phyloP scores from a whole-genome alignment of 2,113 vertebrate genomes.

The Tyto alba region DNA sequence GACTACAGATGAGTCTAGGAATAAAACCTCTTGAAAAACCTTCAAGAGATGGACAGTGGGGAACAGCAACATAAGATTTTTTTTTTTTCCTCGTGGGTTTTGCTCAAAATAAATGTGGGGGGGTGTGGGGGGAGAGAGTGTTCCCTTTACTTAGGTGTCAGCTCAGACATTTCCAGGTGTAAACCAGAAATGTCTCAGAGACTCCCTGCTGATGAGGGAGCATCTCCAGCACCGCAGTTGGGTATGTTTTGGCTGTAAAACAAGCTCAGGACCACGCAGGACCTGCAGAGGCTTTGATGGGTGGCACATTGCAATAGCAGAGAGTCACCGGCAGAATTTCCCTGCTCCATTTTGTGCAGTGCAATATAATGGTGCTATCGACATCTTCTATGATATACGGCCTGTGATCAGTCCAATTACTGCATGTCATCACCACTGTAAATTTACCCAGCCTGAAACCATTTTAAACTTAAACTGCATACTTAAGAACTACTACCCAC shows the following conservation, averaged over 20 bases:
- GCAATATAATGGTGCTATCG: slow-evolving; percentile 21
- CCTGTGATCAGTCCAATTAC: slow-evolving; percentile 65
- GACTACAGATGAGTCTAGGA: neutral
- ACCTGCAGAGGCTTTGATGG: neutral
- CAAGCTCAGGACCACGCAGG: neutral
- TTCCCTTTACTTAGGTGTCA: neutral
- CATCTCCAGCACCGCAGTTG: neutral
- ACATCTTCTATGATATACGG: slow-evolving; percentile 58
- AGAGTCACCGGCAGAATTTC: neutral
- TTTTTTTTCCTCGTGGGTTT: neutral
- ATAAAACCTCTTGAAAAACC: neutral
- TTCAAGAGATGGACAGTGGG: neutral
- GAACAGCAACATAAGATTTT: neutral
- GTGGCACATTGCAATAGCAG: neutral
- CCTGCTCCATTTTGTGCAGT: neutral
- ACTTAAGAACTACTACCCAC: slow-evolving; percentile 69
- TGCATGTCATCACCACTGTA: slow-evolving; percentile 66
- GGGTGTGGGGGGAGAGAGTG: too few species aligned
- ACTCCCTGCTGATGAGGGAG: neutral
- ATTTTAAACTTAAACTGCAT: slow-evolving; percentile 68
- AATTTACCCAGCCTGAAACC: slow-evolving; percentile 68
- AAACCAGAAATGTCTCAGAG: neutral
- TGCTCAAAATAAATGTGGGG: neutral
- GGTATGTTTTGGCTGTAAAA: neutral
- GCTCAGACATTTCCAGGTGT: neutral